These are phyloP conservation scores for Teleopsis dalmanni DNA, from an alignment of 1,140 invertebrate genomes.

Conservation along the genomic window DNA sequence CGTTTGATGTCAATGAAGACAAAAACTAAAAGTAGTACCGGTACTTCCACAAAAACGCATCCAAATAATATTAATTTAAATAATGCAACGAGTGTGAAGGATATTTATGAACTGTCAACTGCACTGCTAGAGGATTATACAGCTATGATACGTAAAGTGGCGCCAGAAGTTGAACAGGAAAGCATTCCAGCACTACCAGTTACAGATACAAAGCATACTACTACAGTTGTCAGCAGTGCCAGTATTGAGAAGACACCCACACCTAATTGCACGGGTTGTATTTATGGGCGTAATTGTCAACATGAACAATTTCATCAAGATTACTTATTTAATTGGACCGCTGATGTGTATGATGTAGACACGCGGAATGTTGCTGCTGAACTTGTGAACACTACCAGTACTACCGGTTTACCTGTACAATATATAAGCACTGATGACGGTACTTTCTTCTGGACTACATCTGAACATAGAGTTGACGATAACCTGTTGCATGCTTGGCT, in stretches of 20 bases:
- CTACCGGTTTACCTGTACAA: slow-evolving; percentile 22
- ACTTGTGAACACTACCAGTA: too few relatives aligned
- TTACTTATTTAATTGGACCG: too few relatives aligned
- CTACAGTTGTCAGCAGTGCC: slow-evolving; percentile 13
- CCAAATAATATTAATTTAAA: slow-evolving; percentile 42
- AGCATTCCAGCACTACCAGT: not conserved
- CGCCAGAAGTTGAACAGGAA: slow-evolving; percentile 1
- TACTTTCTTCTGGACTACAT: slow-evolving; percentile 38
- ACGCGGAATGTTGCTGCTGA: not conserved
- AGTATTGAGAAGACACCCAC: slow-evolving; percentile 26
- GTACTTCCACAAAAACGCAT: slow-evolving; percentile 19
- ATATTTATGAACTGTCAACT: not conserved
- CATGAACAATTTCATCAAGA: slow-evolving; percentile 21
- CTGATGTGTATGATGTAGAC: too few relatives aligned
- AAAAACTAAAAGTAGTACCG: not conserved
- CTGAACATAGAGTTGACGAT: slow-evolving; percentile 32
- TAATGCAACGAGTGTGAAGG: slow-evolving; percentile 18
- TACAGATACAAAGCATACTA: slow-evolving; percentile 15
- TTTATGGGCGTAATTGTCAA: slow-evolving; percentile 37
- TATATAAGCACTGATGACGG: slow-evolving; percentile 39
- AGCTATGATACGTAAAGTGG: slow-evolving; percentile 4
- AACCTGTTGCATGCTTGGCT: slow-evolving; percentile 32
- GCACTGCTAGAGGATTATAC: slow-evolving; percentile 6
- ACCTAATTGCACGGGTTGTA: slow-evolving; percentile 14
- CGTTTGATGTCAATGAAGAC: slow-evolving; percentile 22